These are phyloP conservation scores for Petrocephalus sullivani DNA, from an alignment of 2,797 vertebrate genomes.

Conservation along the genomic window DNA sequence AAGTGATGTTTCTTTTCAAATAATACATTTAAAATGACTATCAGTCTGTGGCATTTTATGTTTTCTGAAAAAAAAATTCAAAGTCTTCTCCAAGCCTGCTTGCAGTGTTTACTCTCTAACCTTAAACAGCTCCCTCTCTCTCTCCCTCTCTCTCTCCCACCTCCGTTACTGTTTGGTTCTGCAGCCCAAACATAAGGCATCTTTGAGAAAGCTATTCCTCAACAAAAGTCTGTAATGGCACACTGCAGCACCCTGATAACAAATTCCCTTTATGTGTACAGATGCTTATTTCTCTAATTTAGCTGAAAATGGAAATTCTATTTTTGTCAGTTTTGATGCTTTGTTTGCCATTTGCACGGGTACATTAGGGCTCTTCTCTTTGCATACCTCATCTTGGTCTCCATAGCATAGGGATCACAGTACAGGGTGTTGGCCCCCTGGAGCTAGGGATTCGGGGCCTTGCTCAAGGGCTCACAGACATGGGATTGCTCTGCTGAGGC, in stretches of 20 bases:
- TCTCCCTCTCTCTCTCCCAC: too few species aligned
- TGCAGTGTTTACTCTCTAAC: neutral
- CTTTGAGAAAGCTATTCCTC: conserved; percentile 5
- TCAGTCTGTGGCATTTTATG: neutral
- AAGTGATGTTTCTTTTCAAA: neutral
- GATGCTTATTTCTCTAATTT: neutral
- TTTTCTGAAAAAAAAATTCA: neutral
- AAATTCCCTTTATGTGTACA: conserved; percentile 9
- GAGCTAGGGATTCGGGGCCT: too few species aligned
- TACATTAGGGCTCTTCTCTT: too few species aligned
- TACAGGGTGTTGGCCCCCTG: too few species aligned
- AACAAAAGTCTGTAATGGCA: neutral
- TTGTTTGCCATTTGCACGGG: too few species aligned
- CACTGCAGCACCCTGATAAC: conserved; percentile 18
- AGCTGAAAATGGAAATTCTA: conserved; percentile 12
- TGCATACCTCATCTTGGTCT: too few species aligned
- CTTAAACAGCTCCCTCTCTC: neutral
- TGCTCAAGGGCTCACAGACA: too few species aligned
- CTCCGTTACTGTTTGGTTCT: neutral
- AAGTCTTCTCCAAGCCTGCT: neutral
- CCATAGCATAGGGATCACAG: too few species aligned
- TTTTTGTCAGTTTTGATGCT: neutral
- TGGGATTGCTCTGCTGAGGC: too few species aligned
- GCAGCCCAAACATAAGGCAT: neutral
- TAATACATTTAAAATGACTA: neutral